These are phyloP conservation scores for Drosophila conformis DNA, from an alignment of 2,888 invertebrate species.

Conservation along the genomic window DNA sequence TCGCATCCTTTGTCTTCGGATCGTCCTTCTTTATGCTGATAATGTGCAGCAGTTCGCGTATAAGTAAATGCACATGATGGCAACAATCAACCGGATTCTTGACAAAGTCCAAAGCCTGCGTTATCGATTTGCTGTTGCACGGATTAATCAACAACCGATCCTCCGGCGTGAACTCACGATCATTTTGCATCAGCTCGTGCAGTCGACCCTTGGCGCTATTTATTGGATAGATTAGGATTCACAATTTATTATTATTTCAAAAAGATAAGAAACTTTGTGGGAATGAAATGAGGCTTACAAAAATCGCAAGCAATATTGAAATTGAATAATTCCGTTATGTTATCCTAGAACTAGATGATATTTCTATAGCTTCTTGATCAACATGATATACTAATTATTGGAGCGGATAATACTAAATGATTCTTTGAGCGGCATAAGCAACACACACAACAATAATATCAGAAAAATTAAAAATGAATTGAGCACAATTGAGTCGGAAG, in stretches of 20 bases:
- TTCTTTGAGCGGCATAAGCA: neutral
- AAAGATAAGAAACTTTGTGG: neutral
- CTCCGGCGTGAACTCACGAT: slow-evolving; percentile 93
- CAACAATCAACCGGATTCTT: slow-evolving; percentile 98
- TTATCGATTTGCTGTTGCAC: slow-evolving; percentile 95
- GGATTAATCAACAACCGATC: slow-evolving; percentile 96
- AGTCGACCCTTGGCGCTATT: slow-evolving; percentile 96
- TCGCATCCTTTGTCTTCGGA: slow-evolving; percentile 95
- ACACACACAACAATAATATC: neutral
- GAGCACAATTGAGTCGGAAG: neutral
- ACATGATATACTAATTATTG: neutral
- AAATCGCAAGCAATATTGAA: neutral
- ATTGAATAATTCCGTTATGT: neutral
- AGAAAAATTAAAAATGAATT: neutral
- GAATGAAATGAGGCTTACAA: neutral
- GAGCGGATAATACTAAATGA: neutral
- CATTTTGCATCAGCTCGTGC: slow-evolving; percentile 96
- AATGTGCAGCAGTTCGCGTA: slow-evolving; percentile 93
- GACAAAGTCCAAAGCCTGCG: slow-evolving; percentile 96
- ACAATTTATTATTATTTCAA: neutral
- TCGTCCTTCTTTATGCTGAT: slow-evolving; percentile 95
- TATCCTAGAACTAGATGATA: neutral
- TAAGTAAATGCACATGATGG: slow-evolving; percentile 94
- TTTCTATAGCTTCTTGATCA: neutral
- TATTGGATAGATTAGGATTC: slow-evolving; percentile 31